A percentile compares a stretch with the other conserved stretches of the same genome.
These are phyloP conservation scores for Brachionus paranguensis DNA, from an alignment of 1,140 invertebrate genomes.

Conservation along the genomic window DNA sequence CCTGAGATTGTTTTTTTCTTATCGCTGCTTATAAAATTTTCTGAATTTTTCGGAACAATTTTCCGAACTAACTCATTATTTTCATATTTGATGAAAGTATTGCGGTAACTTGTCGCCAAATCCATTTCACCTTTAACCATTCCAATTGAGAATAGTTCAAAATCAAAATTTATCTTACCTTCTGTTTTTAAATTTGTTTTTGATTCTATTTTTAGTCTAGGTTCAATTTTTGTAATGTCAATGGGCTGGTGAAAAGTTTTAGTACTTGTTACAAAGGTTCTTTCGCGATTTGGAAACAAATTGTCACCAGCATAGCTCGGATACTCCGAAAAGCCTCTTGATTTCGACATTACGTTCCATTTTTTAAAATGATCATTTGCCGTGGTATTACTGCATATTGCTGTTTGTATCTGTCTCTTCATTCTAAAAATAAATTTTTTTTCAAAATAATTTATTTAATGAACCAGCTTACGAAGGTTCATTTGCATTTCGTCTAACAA, in stretches of 20 bases:
- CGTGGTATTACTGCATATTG: neutral
- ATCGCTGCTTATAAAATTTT: neutral
- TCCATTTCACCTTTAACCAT: neutral
- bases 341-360: neutral
- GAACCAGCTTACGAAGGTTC: neutral
- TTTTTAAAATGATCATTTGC: slow-evolving; percentile 1
- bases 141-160: neutral
- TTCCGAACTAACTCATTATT: neutral
- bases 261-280: neutral
- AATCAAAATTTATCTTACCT: neutral
- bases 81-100: slow-evolving; percentile 12
- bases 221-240: neutral
- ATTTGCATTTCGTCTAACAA: neutral
- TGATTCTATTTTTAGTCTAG: neutral
- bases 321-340: neutral
- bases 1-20: neutral
- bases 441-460: neutral
- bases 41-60: neutral
- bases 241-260: neutral
- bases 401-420: neutral
- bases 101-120: neutral
- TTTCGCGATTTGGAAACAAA: neutral
- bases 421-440: neutral
- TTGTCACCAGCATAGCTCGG: slow-evolving; percentile 1
- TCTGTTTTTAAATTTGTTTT: neutral